Percentiles rank a stretch among this genome's conserved stretches.
phyloP scores from a whole-genome alignment of 1,140 invertebrate genomes.

The Chironomus tepperi region DNA sequence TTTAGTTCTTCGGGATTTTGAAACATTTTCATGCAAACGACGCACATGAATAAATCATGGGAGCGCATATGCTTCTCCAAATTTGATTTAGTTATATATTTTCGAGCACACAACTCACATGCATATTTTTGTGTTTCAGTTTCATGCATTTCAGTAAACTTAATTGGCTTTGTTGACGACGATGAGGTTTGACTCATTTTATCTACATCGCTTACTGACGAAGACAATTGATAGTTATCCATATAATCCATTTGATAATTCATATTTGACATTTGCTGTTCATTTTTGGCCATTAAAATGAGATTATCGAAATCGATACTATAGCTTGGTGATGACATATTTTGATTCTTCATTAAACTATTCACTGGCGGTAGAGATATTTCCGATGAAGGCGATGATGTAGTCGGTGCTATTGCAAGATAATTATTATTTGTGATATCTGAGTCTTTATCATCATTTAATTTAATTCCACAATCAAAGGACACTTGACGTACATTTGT shows the following conservation, averaged over 20 bases:
- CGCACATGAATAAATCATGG: slow-evolving; percentile 25
- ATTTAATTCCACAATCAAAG: slow-evolving; percentile 24
- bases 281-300: slow-evolving; percentile 24
- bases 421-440: slow-evolving; percentile 11
- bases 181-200: slow-evolving; percentile 34
- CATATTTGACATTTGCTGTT: slow-evolving; percentile 12
- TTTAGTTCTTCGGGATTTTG: slow-evolving; percentile 5
- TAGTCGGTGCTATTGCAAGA: slow-evolving; percentile 20
- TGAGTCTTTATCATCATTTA: slow-evolving; percentile 19
- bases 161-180: slow-evolving; percentile 16
- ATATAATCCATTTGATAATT: slow-evolving; percentile 19
- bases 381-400: slow-evolving; percentile 15
- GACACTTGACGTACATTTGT: slow-evolving; percentile 26
- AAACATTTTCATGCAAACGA: slow-evolving; percentile 17
- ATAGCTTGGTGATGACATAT: neutral
- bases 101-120: slow-evolving; percentile 24
- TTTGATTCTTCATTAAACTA: slow-evolving; percentile 21
- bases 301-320: neutral
- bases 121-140: slow-evolving; percentile 29
- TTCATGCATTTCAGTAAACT: neutral
- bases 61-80: slow-evolving; percentile 23
- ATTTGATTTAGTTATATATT: slow-evolving; percentile 23
- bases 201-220: slow-evolving; percentile 32
- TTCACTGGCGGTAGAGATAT: slow-evolving; percentile 24
- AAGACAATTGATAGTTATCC: slow-evolving; percentile 26